phyloP scores from a whole-genome alignment of 2,797 vertebrate species.

The Botia almorhae region DNA sequence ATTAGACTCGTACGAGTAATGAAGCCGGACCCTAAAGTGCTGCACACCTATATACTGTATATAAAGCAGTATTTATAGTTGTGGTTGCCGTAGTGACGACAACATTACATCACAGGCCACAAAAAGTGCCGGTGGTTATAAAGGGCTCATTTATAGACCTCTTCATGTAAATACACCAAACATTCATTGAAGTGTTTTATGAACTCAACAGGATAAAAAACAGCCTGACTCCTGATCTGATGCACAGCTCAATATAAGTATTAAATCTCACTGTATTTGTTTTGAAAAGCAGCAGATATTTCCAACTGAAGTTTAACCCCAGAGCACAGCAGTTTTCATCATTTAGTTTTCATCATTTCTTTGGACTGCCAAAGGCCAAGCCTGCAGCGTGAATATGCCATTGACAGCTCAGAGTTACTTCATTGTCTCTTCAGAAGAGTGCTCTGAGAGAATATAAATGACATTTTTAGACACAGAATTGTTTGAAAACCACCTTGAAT shows the following conservation, averaged over 20 bases:
- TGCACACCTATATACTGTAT: too few species aligned
- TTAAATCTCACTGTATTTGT: not conserved
- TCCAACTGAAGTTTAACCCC: not conserved
- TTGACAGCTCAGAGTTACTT: slow-evolving; percentile 19
- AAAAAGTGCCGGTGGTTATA: too few species aligned
- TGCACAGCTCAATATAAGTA: not conserved
- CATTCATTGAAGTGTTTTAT: slow-evolving; percentile 36
- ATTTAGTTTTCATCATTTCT: slow-evolving; percentile 44
- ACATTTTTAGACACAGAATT: not conserved
- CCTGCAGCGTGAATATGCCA: slow-evolving; percentile 31
- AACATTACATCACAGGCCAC: too few species aligned
- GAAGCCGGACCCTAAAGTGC: too few species aligned
- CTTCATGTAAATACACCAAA: slow-evolving; percentile 42
- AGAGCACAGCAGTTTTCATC: slow-evolving; percentile 16
- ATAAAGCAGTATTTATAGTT: too few species aligned
- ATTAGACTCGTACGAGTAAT: not conserved
- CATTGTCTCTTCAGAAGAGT: not conserved
- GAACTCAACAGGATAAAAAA: slow-evolving; percentile 10
- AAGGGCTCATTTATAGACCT: slow-evolving; percentile 34
- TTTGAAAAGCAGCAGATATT: not conserved
- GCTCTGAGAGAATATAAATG: not conserved
- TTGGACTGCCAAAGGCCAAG: slow-evolving; percentile 20
- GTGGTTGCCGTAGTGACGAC: too few species aligned
- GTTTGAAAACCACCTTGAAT: not conserved
- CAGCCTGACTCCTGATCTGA: slow-evolving; percentile 4